phyloP scores from a whole-genome alignment of 2,797 vertebrate species.

The Platalea minor region DNA sequence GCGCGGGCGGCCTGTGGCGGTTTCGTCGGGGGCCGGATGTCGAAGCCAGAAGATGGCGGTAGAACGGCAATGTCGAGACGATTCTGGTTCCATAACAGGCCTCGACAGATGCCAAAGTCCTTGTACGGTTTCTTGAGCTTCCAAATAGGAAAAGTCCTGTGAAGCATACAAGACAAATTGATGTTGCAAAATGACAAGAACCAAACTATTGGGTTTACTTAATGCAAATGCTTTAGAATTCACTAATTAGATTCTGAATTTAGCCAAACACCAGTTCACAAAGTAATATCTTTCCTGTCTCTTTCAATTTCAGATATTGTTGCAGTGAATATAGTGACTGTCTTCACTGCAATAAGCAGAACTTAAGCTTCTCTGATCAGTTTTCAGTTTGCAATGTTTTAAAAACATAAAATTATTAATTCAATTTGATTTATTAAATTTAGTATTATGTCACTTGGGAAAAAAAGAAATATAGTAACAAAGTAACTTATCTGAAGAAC shows the following conservation, averaged over 20 bases:
- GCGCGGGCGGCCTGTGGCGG: no score
- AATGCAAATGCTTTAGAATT: not conserved
- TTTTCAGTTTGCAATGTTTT: conserved; percentile 44
- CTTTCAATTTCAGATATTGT: not conserved
- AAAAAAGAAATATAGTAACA: conserved; percentile 20
- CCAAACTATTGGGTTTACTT: not conserved
- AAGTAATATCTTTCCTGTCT: not conserved
- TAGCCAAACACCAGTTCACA: not conserved
- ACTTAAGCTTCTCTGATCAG: not conserved
- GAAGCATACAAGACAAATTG: not conserved
- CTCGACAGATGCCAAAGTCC: not conserved
- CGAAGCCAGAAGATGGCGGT: no score
- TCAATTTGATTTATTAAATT: conserved; percentile 50
- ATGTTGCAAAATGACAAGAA: not conserved
- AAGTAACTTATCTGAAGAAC: conserved; percentile 14
- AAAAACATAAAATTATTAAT: conserved; percentile 31
- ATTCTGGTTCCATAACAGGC: no score
- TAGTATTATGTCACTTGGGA: conserved; percentile 31
- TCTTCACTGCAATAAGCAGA: conserved; percentile 1
- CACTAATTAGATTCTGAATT: not conserved
- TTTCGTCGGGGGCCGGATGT: no score
- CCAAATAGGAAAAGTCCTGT: not conserved
- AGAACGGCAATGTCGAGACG: not conserved
- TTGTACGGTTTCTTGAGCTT: not conserved
- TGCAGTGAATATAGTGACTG: not conserved